Evolutionary conservation across 2,113 vertebrate genomes (phyloP), one percentile per base, ranked within the genome.

Genomic region (Corydoras sp.): DNA sequence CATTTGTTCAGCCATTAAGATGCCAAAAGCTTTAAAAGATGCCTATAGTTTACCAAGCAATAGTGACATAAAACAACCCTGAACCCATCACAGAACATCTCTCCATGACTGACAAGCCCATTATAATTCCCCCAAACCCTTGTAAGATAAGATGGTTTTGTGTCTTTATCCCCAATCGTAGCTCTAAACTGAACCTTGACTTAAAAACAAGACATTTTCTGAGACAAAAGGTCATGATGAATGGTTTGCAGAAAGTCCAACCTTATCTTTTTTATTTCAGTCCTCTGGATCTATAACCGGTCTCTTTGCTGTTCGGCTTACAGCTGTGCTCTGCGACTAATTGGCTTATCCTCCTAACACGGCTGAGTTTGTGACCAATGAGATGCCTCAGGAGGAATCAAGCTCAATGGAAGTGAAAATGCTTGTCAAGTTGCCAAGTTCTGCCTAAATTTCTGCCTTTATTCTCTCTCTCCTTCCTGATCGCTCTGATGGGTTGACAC

Each of bases 291-390:
- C 58, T 58, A 74, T 70, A 54, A 59, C 32, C 30, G 29, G 62
- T 64, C 56, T 61, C 15, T 62, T 35, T 71, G 61, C 59, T 74
- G 58, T 68, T 74, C 48, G 77, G 56, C 15, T 53, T 32, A n/a
- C 30, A 32, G 4, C 62, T 15, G 18, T 49, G 32, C 59, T 10
- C 6, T 51, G 9, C n/a, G 29, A 30, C 15, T 68, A 73, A 70
- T 50, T 68, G 71, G 67, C 59, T 74, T 58, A 54, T 43, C 60
- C 30, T 61, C 51, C 13, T 5, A 50, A 55, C 74, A 62, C 29
- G 65, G 50, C 50, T 24, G 29, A 10, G 51, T 69, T 12, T 15
- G 50, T 62, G 49, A 54, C 67, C 58, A 55, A 70, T 62, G 50
- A 70, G 50, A 54, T 12, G 12, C 30, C 3, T 71, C 13, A 3